These are phyloP conservation scores for Leptarthrus brevirostris DNA, from an alignment of 2,888 invertebrate genomes.

Conservation along the genomic window DNA sequence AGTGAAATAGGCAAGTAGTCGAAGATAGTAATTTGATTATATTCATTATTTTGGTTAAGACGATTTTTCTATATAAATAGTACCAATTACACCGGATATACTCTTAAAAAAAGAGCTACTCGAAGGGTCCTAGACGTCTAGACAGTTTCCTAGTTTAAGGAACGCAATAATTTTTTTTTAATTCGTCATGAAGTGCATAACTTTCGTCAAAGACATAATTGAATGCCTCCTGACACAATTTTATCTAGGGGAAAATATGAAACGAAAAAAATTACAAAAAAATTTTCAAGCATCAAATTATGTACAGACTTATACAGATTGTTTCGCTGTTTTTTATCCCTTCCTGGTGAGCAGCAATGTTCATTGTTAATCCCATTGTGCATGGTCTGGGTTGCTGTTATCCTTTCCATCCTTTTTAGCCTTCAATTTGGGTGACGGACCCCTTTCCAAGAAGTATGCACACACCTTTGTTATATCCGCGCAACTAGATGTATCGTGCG, in stretches of 20 bases:
- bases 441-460: slow-evolving; percentile 40
- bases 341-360: slow-evolving; percentile 34
- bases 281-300: slow-evolving; percentile 36
- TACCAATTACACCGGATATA: neutral
- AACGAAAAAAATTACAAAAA: neutral
- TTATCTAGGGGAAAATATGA: slow-evolving; percentile 17
- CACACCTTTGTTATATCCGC: slow-evolving; percentile 17
- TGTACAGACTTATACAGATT: slow-evolving; percentile 22
- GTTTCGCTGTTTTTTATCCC: slow-evolving; percentile 32
- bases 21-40: too few species aligned
- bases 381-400: slow-evolving; percentile 39
- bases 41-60: too few species aligned
- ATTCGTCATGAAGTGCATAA: slow-evolving; percentile 16
- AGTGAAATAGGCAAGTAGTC: too few species aligned
- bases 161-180: neutral
- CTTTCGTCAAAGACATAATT: slow-evolving; percentile 30
- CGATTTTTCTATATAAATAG: neutral
- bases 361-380: slow-evolving; percentile 52
- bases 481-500: neutral
- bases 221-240: slow-evolving; percentile 6
- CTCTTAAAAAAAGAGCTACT: neutral
- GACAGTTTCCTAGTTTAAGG: neutral
- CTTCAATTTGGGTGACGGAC: slow-evolving; percentile 49
- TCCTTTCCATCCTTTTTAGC: slow-evolving; percentile 51
- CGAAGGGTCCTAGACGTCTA: neutral